Base-by-base conservation (phyloP, 2,797 vertebrate species). In the Diceros bicornis region DNA sequence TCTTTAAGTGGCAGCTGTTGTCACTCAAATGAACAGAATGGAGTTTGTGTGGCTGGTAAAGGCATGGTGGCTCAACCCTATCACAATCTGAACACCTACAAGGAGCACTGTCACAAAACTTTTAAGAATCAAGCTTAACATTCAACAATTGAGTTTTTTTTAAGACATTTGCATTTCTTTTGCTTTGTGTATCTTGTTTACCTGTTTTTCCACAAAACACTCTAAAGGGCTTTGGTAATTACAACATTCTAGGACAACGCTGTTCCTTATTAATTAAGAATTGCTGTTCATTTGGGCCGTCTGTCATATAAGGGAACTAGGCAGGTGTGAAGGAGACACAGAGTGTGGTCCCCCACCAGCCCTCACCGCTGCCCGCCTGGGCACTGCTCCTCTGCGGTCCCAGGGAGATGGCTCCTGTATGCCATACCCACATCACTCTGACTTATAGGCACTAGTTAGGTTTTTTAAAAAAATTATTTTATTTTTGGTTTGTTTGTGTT, bases 371-470 rank as follows among this genome's bases (percentile, higher is more conserved):
- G 7, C 50, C 68, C 2, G 25, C 44, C 50, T 1, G 7, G 9
- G 44, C 21, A 12, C 21, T 37, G 47, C 13, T 27, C 4, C 2
- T 34, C 14, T 1, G 0, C 12, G 0, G 17, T 61, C 27, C 68
- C 4, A 6, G 68, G 68, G 6, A n/a, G 23, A 11, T 0, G 1
- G 37, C 7, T 25, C 14, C 41, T 32, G 0, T 4, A 0, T 27
- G n/a, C 34, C 9, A 0, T 18, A 29, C 32, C 32, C 59, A 12
- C 0, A 0, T 3, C 17, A 18, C 5, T 10, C 50, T 29, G 27
- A 74, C 18, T 9, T 20, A 18, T 1, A 34, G 37, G 11, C 52
- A 21, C 59, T 10, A 0, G 29, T 29, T 10, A 68, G 37, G 4
- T 12, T 5, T 66, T 57, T 91, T 68, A 13, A 62, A 18, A 50